Conservation (phyloP, 2,888 invertebrate genomes). For the Drosophila neonasuta region DNA sequence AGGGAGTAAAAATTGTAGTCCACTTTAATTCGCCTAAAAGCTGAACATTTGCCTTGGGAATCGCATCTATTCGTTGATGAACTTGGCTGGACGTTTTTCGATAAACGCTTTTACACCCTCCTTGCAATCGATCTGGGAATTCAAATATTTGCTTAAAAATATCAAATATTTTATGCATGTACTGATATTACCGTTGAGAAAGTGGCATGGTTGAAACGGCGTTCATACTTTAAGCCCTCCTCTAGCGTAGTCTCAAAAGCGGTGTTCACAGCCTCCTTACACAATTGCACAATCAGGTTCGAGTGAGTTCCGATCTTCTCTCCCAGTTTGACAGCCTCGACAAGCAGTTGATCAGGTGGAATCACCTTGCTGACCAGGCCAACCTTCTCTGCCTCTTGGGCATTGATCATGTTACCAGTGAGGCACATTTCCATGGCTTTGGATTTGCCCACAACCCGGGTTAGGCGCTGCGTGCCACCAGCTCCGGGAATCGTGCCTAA, state of each 20-base stretch:
- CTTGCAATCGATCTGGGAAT: conserved; percentile 91
- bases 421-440: conserved; percentile 99
- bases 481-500: conserved; percentile 99
- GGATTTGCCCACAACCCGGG: conserved; percentile 94
- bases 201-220: conserved; percentile 95
- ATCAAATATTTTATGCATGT: conserved; percentile 4
- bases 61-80: no score
- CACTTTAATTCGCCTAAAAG: no score
- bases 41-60: no score
- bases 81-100: no score
- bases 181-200: conserved; percentile 92
- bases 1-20: no score
- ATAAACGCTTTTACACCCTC: conserved; percentile 89
- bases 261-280: conserved; percentile 95
- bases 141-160: not conserved
- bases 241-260: conserved; percentile 93
- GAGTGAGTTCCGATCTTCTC: conserved; percentile 92
- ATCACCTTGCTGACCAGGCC: conserved; percentile 94
- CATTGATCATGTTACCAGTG: conserved; percentile 94
- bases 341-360: conserved; percentile 92
- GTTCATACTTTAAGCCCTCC: conserved; percentile 95
- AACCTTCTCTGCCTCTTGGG: conserved; percentile 94
- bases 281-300: conserved; percentile 90
- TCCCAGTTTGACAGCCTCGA: conserved; percentile 95
- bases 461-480: conserved; percentile 91